Conservation (phyloP, 2,797 vertebrate species). For the Brachyalestes nurse region DNA sequence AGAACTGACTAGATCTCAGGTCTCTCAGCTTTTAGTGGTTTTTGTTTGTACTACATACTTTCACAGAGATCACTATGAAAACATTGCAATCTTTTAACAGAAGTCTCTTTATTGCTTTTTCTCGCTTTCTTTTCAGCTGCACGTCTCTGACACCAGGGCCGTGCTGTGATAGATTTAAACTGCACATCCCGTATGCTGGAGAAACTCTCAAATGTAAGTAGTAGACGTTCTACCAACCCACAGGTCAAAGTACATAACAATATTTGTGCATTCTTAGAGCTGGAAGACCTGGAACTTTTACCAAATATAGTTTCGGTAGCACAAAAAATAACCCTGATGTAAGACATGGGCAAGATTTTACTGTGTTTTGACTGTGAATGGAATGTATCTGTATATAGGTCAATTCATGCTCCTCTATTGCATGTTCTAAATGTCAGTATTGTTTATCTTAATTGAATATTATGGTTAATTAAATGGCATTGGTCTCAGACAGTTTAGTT, state of each 20-base stretch:
- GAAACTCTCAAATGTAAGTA: slow-evolving; percentile 97
- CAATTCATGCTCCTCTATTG: not conserved
- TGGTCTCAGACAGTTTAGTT: not conserved
- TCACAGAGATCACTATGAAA: not conserved
- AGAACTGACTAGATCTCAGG: not conserved
- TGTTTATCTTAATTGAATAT: not conserved
- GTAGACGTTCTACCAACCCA: not conserved
- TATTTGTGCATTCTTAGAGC: slow-evolving; percentile 13
- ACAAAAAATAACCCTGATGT: not conserved
- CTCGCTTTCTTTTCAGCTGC: slow-evolving; percentile 77
- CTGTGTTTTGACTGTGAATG: not conserved
- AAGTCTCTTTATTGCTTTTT: not conserved
- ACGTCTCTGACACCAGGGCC: slow-evolving; percentile 93
- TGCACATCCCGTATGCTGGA: slow-evolving; percentile 98
- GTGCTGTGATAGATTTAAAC: slow-evolving; percentile 97
- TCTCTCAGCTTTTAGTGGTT: not conserved
- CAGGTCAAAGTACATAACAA: not conserved
- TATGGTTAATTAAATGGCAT: not conserved
- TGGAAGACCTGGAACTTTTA: slow-evolving; percentile 4
- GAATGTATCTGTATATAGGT: not conserved
- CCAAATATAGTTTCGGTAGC: slow-evolving; percentile 3
- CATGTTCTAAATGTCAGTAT: not conserved
- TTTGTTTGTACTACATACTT: too few relatives aligned
- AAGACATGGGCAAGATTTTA: not conserved
- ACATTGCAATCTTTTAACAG: too few relatives aligned